Evolutionary conservation across 2,797 vertebrate species (phyloP).

Genomic region (Hypotaenidia philippensis): DNA sequence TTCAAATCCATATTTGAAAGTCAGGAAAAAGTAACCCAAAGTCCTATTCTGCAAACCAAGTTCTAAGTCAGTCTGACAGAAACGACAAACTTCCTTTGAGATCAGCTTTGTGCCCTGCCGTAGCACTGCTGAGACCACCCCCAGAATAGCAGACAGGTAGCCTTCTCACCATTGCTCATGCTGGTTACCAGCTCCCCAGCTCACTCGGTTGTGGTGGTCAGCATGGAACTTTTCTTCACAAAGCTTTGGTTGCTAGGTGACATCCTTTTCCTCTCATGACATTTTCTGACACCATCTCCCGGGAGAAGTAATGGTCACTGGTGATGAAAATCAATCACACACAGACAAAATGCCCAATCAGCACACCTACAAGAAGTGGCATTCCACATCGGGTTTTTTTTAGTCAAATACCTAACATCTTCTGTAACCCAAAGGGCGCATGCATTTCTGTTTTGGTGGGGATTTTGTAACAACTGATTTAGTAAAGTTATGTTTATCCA

Average conservation of each 20-base stretch:
- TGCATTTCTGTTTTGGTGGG: not conserved
- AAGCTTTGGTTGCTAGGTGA: constrained; percentile 68
- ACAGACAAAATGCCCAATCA: not conserved
- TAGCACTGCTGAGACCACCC: not conserved
- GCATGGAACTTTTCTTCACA: constrained; percentile 48
- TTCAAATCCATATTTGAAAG: not conserved
- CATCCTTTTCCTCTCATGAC: constrained; percentile 14
- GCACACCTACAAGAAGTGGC: not conserved
- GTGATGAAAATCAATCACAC: not conserved
- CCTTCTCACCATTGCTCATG: not conserved
- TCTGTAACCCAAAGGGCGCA: not conserved
- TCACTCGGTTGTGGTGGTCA: not conserved
- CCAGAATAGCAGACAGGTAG: not conserved
- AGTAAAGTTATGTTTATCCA: not conserved
- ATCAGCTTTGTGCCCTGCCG: rapidly evolving
- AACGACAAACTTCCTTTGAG: not conserved
- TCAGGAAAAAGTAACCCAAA: not conserved
- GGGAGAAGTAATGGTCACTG: not conserved
- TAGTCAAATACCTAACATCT: not conserved
- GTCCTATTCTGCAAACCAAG: not conserved
- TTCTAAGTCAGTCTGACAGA: not conserved
- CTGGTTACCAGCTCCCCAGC: not conserved
- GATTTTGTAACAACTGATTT: not conserved
- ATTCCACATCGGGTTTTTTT: not conserved
- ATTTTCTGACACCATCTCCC: not conserved